A percentile compares a stretch with the other conserved stretches of the same genome.
These are phyloP conservation scores for Drosophila seclusa DNA, from an alignment of 2,888 invertebrate species.

Conservation along the genomic window DNA sequence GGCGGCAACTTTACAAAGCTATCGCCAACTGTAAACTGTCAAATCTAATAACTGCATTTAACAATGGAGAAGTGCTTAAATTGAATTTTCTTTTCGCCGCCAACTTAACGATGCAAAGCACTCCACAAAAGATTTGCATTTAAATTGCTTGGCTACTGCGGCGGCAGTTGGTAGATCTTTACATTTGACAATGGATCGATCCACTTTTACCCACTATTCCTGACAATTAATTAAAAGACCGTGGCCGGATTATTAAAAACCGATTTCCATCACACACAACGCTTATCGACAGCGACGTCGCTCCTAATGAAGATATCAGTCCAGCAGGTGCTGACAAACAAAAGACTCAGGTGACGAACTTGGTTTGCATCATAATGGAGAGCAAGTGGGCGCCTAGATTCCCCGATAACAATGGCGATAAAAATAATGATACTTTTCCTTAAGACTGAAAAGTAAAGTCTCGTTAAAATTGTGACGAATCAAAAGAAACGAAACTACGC, in stretches of 20 bases:
- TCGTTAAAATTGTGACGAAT: not conserved
- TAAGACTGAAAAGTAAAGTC: not conserved
- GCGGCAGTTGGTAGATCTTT: slow-evolving; percentile 39
- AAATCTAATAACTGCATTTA: slow-evolving; percentile 80
- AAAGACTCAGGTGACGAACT: slow-evolving; percentile 79
- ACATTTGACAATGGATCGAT: slow-evolving; percentile 55
- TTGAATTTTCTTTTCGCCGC: slow-evolving; percentile 58
- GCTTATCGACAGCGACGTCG: slow-evolving; percentile 45
- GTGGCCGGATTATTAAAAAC: slow-evolving; percentile 72
- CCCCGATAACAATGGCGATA: slow-evolving; percentile 3
- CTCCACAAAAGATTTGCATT: slow-evolving; percentile 74
- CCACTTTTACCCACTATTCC: slow-evolving; percentile 46
- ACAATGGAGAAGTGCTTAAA: slow-evolving; percentile 68
- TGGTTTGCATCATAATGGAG: slow-evolving; percentile 42
- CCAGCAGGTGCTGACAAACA: slow-evolving; percentile 57
- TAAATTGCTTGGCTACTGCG: slow-evolving; percentile 67
- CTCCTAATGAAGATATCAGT: slow-evolving; percentile 65
- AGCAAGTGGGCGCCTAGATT: slow-evolving; percentile 34
- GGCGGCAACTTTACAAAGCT: slow-evolving; percentile 66
- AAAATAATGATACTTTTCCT: not conserved
- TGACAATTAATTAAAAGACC: slow-evolving; percentile 68
- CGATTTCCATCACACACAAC: slow-evolving; percentile 62
- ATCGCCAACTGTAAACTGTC: slow-evolving; percentile 71
- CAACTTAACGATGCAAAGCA: slow-evolving; percentile 74
- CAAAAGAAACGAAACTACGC: not conserved